These are phyloP conservation scores for Odontomachus brunneus DNA, from an alignment of 1,140 invertebrate genomes.

Conservation along the genomic window DNA sequence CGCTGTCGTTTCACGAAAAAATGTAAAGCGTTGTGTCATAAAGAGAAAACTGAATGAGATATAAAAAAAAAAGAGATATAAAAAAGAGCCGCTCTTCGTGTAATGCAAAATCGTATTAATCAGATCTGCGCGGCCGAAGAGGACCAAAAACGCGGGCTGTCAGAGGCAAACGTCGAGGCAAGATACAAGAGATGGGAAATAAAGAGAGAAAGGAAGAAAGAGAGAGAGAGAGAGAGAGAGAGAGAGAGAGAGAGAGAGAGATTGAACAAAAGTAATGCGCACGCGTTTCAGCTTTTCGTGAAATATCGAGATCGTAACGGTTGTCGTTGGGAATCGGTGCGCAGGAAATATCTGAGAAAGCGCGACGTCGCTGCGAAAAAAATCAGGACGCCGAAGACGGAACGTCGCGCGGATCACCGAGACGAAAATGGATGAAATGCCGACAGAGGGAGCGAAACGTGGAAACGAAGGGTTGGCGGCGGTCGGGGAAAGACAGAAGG, in stretches of 20 bases:
- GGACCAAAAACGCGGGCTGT: not conserved
- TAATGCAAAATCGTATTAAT: not conserved
- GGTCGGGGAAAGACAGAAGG: conserved; percentile 62
- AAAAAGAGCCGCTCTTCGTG: not conserved
- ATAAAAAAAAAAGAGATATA: no score
- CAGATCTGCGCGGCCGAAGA: not conserved
- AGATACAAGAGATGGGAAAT: not conserved
- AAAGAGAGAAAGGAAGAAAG: not conserved
- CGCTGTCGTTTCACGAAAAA: no score
- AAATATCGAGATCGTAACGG: not conserved
- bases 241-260: not conserved
- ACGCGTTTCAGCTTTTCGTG: no score
- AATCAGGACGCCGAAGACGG: not conserved
- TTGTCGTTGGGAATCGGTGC: not conserved
- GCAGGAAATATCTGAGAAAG: no score
- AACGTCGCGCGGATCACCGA: conserved; percentile 17
- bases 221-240: not conserved
- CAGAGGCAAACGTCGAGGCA: not conserved
- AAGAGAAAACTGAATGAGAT: no score
- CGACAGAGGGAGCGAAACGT: conserved; percentile 50
- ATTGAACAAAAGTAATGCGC: no score
- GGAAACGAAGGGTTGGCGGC: conserved; percentile 37
- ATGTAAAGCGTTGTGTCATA: no score
- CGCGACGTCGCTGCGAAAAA: not conserved
- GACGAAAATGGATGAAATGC: conserved; percentile 59